These are phyloP conservation scores for Python bivittatus DNA, from an alignment of 2,113 vertebrate species.

Conservation along the genomic window DNA sequence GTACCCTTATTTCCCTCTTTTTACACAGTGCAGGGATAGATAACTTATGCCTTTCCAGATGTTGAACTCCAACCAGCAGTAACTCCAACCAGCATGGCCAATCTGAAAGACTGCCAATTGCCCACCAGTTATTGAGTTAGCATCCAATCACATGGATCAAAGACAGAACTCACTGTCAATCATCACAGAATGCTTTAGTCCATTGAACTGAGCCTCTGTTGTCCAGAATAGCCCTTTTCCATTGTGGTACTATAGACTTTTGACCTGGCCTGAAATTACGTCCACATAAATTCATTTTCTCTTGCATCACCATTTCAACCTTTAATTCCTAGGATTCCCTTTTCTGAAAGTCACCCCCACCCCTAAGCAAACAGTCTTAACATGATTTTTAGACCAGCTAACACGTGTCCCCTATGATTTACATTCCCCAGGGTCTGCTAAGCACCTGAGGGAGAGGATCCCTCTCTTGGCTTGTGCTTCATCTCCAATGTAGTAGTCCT, in stretches of 20 bases:
- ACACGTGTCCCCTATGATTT: neutral
- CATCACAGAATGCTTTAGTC: neutral
- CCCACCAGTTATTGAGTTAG: neutral
- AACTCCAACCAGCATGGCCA: neutral
- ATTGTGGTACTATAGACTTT: neutral
- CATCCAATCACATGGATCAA: neutral
- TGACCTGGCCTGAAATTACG: neutral
- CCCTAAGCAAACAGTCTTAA: neutral
- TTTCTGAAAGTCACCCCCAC: neutral
- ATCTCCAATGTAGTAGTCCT: conserved; percentile 47
- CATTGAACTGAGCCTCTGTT: neutral
- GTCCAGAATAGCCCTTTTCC: neutral
- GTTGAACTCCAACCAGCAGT: neutral
- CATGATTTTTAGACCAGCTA: neutral
- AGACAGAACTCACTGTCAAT: neutral
- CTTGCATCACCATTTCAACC: neutral
- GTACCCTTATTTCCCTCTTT: neutral
- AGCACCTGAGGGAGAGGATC: conserved; percentile 58
- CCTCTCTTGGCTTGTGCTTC: conserved; percentile 42
- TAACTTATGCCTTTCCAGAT: neutral
- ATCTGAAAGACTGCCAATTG: neutral
- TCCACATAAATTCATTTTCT: neutral
- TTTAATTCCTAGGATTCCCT: neutral
- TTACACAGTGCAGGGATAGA: neutral
- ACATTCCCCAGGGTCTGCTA: neutral